Evolutionary conservation across 1,140 invertebrate genomes (phyloP), one percentile per base, ranked within the genome.

Genomic region (Brachionus plicatilis): DNA sequence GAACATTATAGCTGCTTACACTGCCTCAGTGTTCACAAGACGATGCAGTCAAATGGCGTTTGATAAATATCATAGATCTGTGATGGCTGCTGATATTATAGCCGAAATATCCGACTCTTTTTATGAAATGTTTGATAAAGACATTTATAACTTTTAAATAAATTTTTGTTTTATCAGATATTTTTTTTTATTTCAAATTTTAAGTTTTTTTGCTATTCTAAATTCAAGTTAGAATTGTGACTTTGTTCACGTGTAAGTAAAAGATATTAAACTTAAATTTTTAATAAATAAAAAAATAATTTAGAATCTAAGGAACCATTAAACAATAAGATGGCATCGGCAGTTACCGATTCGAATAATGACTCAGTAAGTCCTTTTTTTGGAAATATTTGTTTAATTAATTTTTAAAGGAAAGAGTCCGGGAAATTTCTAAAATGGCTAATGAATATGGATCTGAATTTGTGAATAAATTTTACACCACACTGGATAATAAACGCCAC

Each of bases 61-160:
- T 90, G 89, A 91, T 85, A 90, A 92, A 85, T 92, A 93, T 87
- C 93, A 94, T 7, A 91, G 96, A 79, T 94, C 94, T 85, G 96
- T 94, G 91, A 90, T 94, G 4, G 93, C 95, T 0, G 91, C 93
- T 8, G 95, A 98, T 90, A 95, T 98, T 93, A 92, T 98, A 82
- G 90, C 92, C 84, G 91, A 95, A 86, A 93, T 98, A 86, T 93
- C 86, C 43, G 50, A 85, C 47, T 84, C 88, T 17, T 90, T 90
- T 86, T 85, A 88, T 65, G 45, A 75, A 47, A 78, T 89, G 3
- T 90, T 87, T 86, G 85, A 83, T 20, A 68, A 83, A 37, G 17
- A 70, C 47, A 53, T 53, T 53, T 53, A 14, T 53, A 53, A 17
- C n/a, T 53, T 53, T 53, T 53, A 14, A 53, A 53, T 53, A 53